Base-by-base conservation (phyloP, 2,888 invertebrate species). In the Lasioglossum calceatum region DNA sequence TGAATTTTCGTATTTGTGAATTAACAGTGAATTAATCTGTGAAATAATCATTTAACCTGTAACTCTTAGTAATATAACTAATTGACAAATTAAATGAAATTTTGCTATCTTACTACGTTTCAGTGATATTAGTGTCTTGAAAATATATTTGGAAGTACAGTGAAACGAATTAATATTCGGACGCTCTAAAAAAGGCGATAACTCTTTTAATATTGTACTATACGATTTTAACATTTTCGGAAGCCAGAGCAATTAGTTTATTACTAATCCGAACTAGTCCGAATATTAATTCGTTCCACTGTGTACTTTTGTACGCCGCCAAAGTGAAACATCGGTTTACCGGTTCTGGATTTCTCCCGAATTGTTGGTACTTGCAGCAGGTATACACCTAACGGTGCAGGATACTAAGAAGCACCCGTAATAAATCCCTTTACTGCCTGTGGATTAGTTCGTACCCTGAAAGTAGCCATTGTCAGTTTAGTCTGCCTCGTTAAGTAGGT, bases 351-450 rank as follows among this genome's bases (percentile, higher is more conserved):
- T 64, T 76, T 88, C 67, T 83, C 32, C 39, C 19, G 64, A 23
- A 54, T 50, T 32, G 19, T 61, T 36, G 8, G 36, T 50, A n/a
- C 32, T n/a, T 4, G 50, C 50, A n/a, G 36, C 27, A 50, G 75
- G 73, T 75, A 76, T 54, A 14, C 16, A 54, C 79, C 79, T 90
- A 89, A 90, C 90, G 86, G 89, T 86, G 70, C 76, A 7, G n/a
- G 61, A 61, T 47, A 75, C 82, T 75, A 77, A 61, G 58, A 44
- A 81, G 79, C 44, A 79, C 44, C 80, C 76, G 84, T 67, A 85
- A 83, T 90, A 88, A 90, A 88, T 90, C 82, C 79, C 79, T 88
- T 86, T 88, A 88, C 85, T 78, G 73, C 76, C 75, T 72, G 23
- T 5, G 81, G 78, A 85, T 89, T 89, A 85, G 87, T n/a, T 64